Evolutionary conservation across 2,797 vertebrate genomes (phyloP), one percentile per base, ranked within the genome.

Genomic region (Channa striata): DNA sequence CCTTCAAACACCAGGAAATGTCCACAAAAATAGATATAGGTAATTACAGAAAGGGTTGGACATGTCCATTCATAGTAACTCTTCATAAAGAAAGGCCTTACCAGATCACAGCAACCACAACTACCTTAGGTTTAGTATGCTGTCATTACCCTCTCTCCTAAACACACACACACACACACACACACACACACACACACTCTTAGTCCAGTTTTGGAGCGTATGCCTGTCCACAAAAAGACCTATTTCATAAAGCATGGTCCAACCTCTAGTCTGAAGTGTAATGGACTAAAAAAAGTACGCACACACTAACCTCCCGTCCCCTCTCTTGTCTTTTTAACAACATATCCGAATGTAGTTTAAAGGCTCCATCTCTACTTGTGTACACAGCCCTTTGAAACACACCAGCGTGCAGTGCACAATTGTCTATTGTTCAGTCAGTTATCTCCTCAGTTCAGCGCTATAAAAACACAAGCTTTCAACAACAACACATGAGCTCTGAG

Each of bases 171-270:
- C 12, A 54, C 21, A 37, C 43, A 65, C 50, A 30, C 25, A 21
- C 58, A 14, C 48, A 46, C 30, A 51, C 23, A 61, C 12, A 54
- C 21, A 37, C 43, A 65, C 50, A 30, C 34, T 47, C n/a, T 66
- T 8, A 30, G 20, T 66, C 59, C 68, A 77, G 21, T 83, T 73
- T 68, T 73, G 68, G 72, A 72, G 23, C 37, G 56, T 80, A 72
- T 80, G 76, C 72, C 70, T 63, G 56, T 70, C 46, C 46, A 59
- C 43, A 63, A 68, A 80, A 61, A 71, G 14, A 61, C 52, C 20
- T 4, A 17, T 69, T 49, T 80, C 42, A 74, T 33, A 17, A 58
- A 46, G 48, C 44, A 66, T 3, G 48, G 19, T n/a, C 25, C 4
- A 30, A 30, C 25, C 25, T 30, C 25, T 30, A 30, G 4, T 30